Percentiles rank a stretch among this genome's conserved stretches.
These are phyloP conservation scores for Gopherus flavomarginatus DNA, from an alignment of 2,113 vertebrate species.

Conservation along the genomic window DNA sequence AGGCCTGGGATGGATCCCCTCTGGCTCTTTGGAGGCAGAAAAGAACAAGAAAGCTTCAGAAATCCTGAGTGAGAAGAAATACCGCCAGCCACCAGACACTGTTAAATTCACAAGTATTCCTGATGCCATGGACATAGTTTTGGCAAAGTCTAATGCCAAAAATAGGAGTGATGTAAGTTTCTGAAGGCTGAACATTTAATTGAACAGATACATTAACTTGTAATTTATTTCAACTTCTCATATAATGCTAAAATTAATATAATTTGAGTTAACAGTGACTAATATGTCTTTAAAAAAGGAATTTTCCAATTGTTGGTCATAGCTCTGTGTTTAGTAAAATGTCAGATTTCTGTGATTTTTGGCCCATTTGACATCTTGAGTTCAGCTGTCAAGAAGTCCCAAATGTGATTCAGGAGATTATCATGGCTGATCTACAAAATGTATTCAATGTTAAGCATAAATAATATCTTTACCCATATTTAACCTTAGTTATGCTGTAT, in stretches of 20 bases:
- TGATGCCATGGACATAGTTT: slow-evolving; percentile 88
- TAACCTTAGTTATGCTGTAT: neutral
- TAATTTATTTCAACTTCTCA: neutral
- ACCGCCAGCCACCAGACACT: slow-evolving; percentile 81
- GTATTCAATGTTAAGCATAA: neutral
- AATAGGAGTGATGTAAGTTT: slow-evolving; percentile 87
- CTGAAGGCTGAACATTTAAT: neutral
- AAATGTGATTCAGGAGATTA: neutral
- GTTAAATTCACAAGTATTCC: slow-evolving; percentile 91
- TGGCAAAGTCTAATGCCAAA: slow-evolving; percentile 91
- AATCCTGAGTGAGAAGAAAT: slow-evolving; percentile 80
- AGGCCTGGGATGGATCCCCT: slow-evolving; percentile 87
- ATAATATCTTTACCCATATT: neutral
- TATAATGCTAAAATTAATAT: neutral
- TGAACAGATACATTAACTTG: neutral
- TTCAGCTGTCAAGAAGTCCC: neutral
- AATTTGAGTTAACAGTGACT: neutral
- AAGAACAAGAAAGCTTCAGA: slow-evolving; percentile 83
- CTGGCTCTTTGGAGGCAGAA: slow-evolving; percentile 88
- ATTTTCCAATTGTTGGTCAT: neutral
- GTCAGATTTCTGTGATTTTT: neutral
- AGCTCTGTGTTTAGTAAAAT: neutral
- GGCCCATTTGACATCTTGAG: neutral
- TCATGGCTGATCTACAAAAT: neutral
- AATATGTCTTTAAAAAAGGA: neutral